Evolutionary conservation across 2,888 invertebrate species (phyloP).

Genomic region (Tipula confusa): DNA sequence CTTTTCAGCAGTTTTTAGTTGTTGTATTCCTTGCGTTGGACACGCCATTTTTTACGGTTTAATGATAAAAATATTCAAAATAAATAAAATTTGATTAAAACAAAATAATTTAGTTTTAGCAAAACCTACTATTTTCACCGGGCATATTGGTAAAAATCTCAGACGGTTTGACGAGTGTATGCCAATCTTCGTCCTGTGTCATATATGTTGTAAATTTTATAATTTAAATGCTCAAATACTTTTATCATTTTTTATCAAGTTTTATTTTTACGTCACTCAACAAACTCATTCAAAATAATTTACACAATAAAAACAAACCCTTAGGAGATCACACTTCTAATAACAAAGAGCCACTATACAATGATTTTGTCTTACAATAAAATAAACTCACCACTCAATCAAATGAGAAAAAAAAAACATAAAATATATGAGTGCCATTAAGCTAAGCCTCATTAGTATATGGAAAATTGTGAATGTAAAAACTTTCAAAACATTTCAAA

Average conservation of each 20-base stretch:
- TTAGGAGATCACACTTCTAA: neutral
- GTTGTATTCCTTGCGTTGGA: neutral
- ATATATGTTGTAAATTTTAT: too few relatives aligned
- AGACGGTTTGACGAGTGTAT: too few relatives aligned
- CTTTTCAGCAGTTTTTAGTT: neutral
- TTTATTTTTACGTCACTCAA: neutral
- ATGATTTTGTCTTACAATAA: neutral
- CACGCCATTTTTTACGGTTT: too few relatives aligned
- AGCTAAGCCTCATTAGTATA: neutral
- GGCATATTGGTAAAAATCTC: too few relatives aligned
- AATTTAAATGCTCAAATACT: too few relatives aligned
- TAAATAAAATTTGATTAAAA: too few relatives aligned
- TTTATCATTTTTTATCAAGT: too few relatives aligned
- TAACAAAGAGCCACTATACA: constrained; percentile 1
- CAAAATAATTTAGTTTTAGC: too few relatives aligned
- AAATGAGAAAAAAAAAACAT: neutral
- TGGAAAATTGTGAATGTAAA: neutral
- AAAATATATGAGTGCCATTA: neutral
- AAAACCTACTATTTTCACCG: too few relatives aligned
- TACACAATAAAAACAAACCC: neutral
- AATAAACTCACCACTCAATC: neutral
- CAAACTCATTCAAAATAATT: neutral
- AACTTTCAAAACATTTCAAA: neutral
- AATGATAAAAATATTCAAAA: too few relatives aligned
- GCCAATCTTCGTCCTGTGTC: too few relatives aligned